These are phyloP conservation scores for Drosophila bunnanda DNA, from an alignment of 2,888 invertebrate species.

Conservation along the genomic window DNA sequence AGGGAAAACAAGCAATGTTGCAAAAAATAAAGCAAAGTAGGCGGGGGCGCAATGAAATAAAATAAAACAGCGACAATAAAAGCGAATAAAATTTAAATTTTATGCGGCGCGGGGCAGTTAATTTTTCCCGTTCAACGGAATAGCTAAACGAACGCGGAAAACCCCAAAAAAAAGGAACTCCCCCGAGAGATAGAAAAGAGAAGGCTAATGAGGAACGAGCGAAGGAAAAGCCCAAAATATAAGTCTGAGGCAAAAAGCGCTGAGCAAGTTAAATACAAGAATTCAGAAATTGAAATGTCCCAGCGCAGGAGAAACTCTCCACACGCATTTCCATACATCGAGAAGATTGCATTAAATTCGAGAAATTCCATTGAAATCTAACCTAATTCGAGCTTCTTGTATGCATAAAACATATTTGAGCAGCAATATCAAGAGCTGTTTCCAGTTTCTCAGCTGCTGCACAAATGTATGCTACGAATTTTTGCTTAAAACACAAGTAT, in stretches of 20 bases:
- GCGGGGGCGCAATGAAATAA: slow-evolving; percentile 18
- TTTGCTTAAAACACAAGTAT: neutral
- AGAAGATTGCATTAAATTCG: neutral
- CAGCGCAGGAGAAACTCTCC: neutral
- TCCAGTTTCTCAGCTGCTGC: neutral
- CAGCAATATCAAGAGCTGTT: neutral
- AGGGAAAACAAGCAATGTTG: slow-evolving; percentile 18
- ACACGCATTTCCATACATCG: neutral
- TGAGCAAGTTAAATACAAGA: slow-evolving; percentile 2
- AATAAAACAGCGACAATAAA: slow-evolving; percentile 42
- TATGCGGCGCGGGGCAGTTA: slow-evolving; percentile 33
- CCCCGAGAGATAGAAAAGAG: neutral
- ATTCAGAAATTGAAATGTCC: slow-evolving; percentile 11
- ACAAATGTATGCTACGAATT: slow-evolving; percentile 12
- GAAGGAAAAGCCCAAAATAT: slow-evolving; percentile 9
- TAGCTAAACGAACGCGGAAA: slow-evolving; percentile 22
- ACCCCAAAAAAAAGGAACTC: slow-evolving; percentile 14
- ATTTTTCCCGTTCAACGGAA: slow-evolving; percentile 39
- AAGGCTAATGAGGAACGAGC: slow-evolving; percentile 29
- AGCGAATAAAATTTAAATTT: slow-evolving; percentile 46
- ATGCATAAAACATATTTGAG: slow-evolving; percentile 4
- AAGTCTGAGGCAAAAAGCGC: slow-evolving; percentile 10
- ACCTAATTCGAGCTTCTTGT: slow-evolving; percentile 12
- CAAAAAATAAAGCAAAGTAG: slow-evolving; percentile 33
- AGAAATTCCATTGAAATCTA: neutral